These are phyloP conservation scores for Lophius americanus DNA, from an alignment of 2,797 vertebrate species.

Conservation along the genomic window DNA sequence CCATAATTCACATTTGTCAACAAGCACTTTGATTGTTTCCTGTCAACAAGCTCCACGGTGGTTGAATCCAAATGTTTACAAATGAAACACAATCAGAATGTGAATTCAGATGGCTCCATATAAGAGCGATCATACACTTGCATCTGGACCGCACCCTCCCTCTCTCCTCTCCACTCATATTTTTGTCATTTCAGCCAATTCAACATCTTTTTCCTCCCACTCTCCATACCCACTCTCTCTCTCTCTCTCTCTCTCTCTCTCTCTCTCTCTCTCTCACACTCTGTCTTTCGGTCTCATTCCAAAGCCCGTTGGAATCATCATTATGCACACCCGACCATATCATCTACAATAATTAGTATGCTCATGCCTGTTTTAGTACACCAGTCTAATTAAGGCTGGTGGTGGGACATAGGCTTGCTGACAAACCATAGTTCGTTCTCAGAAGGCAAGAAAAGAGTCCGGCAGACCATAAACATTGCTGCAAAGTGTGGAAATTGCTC, in stretches of 20 bases:
- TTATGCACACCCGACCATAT: constrained; percentile 55
- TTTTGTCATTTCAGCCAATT: constrained; percentile 25
- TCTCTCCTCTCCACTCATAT: neutral
- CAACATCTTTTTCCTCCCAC: neutral
- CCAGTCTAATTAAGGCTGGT: constrained; percentile 67
- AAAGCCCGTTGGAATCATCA: constrained; percentile 48
- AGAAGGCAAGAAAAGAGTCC: constrained; percentile 52
- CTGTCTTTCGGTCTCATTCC: constrained; percentile 4
- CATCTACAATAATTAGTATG: constrained; percentile 74
- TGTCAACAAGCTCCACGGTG: constrained; percentile 14
- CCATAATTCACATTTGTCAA: too few relatives aligned
- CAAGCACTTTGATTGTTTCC: neutral
- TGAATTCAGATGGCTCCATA: constrained; percentile 39
- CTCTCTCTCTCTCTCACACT: neutral
- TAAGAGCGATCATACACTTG: constrained; percentile 26
- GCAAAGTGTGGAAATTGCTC: constrained; percentile 46
- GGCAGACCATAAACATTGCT: constrained; percentile 50
- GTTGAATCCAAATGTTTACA: constrained; percentile 41
- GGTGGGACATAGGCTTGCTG: constrained; percentile 62
- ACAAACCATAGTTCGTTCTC: constrained; percentile 60
- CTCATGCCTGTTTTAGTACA: constrained; percentile 69
- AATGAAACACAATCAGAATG: constrained; percentile 18
- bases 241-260: neutral
- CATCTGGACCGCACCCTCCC: constrained; percentile 7
- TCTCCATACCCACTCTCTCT: too few relatives aligned